Base-by-base conservation (phyloP, 2,113 vertebrate genomes). In the Budorcas taxicolor region DNA sequence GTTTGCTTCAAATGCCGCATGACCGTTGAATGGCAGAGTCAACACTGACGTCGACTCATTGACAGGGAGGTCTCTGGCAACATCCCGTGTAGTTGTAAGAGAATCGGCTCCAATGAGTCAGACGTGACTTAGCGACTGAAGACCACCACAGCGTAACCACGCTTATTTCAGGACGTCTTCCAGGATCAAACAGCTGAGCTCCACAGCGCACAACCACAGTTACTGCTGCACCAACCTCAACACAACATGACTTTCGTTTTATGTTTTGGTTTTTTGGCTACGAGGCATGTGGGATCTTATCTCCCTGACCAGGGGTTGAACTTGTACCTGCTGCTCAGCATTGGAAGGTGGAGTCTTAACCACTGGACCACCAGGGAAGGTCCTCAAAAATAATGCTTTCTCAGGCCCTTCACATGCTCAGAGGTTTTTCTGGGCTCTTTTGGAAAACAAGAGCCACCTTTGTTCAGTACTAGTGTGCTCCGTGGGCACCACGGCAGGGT, bases 1-100 rank as follows among this genome's bases (percentile, higher is more conserved):
- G 23, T 74, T 13, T 13, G 71, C 36, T 74, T 25, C 71, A 40
- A 25, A 25, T 6, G 67, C 67, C 0, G 1, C 21, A 0, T 12
- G 71, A 23, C 71, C 5, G 0, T 1, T 7, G 71, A 13, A 25
- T 1, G 36, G 11, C 9, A 6, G n/a, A 36, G 64, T 3, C 0
- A 4, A 12, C n/a, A 3, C 0, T 71, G 64, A 64, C 31, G 16
- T 64, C 0, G 0, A 71, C 64, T 11, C 9, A 21, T 0, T 13
- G 67, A 40, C 36, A 1, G 0, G 0, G 67, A 74, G 21, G 36
- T 25, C 11, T 25, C 36, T 6, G 5, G 14, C 36, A 3, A 2
- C 21, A 0, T 3, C 21, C 21, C 11, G 11, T 14, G 71, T 7
- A 25, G 71, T 0, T 25, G 2, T 3, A 40, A 23, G 21, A 25